These are phyloP conservation scores for Drosophila quadrilineata DNA, from an alignment of 1,140 invertebrate species.

Conservation along the genomic window DNA sequence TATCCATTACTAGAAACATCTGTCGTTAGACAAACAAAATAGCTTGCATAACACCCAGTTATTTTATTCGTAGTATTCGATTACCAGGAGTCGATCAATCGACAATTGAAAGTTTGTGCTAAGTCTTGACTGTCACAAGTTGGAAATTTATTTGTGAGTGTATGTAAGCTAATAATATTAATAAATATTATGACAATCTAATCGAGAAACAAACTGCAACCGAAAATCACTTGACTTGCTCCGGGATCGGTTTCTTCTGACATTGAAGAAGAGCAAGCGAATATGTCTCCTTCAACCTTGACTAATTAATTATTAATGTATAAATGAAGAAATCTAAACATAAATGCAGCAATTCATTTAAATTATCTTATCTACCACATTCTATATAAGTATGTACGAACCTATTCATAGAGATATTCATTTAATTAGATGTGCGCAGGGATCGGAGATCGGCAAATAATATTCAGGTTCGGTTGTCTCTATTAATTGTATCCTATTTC, in stretches of 20 bases:
- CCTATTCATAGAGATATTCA: slow-evolving; percentile 21
- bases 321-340: not conserved
- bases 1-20: too few species aligned
- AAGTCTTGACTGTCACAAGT: slow-evolving; percentile 33
- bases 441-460: slow-evolving; percentile 12
- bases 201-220: slow-evolving; percentile 34
- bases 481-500: slow-evolving; percentile 41
- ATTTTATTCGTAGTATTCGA: slow-evolving; percentile 21
- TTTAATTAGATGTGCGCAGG: slow-evolving; percentile 34
- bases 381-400: not conserved
- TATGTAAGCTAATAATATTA: slow-evolving; percentile 48
- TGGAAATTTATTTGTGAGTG: slow-evolving; percentile 54
- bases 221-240: not conserved
- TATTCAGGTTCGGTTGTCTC: slow-evolving; percentile 15
- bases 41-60: slow-evolving; percentile 42
- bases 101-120: slow-evolving; percentile 27
- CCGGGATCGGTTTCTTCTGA: not conserved
- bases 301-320: not conserved
- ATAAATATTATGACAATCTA: slow-evolving; percentile 74
- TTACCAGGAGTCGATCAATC: not conserved
- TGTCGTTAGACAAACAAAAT: too few species aligned
- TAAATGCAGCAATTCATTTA: slow-evolving; percentile 6
- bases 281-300: slow-evolving; percentile 21
- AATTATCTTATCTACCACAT: slow-evolving; percentile 7
- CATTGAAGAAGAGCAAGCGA: not conserved